A percentile compares a stretch with the other conserved stretches of the same genome.
phyloP scores from a whole-genome alignment of 1,140 invertebrate genomes.

The Sesamia nonagrioides region DNA sequence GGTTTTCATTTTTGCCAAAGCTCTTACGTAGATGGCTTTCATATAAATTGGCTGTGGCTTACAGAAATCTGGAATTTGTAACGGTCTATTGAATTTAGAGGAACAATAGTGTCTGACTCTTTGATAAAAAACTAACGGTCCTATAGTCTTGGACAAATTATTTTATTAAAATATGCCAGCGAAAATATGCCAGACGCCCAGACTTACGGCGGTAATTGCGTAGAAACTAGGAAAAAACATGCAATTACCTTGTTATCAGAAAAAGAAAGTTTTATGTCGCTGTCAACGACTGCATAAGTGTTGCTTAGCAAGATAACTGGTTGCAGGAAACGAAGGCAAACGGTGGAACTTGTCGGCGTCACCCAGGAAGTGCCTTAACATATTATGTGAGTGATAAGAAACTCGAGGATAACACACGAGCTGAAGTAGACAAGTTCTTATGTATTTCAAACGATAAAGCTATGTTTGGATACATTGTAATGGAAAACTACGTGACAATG shows the following conservation, averaged over 20 bases:
- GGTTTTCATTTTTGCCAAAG: neutral
- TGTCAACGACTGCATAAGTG: constrained; percentile 48
- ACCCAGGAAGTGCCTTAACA: constrained; percentile 57
- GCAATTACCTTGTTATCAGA: constrained; percentile 44
- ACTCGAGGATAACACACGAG: constrained; percentile 40
- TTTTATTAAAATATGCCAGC: constrained; percentile 22
- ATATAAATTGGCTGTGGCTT: constrained; percentile 61
- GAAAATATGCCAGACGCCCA: constrained; percentile 4
- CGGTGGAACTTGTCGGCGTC: constrained; percentile 59
- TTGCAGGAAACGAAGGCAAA: constrained; percentile 63
- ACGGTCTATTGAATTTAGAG: constrained; percentile 55
- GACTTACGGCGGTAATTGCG: constrained; percentile 1
- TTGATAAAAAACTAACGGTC: constrained; percentile 13
- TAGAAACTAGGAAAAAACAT: constrained; percentile 40
- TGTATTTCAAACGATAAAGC: constrained; percentile 31
- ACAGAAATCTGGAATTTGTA: constrained; percentile 59
- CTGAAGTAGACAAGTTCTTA: constrained; percentile 17
- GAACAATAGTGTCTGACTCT: constrained; percentile 46
- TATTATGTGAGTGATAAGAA: constrained; percentile 63
- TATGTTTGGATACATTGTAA: constrained; percentile 37
- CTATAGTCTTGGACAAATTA: neutral
- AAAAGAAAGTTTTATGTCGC: constrained; percentile 57
- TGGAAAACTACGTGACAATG: constrained; percentile 45
- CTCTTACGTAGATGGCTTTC: constrained; percentile 43
- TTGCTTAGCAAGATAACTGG: constrained; percentile 51